phyloP scores from a whole-genome alignment of 1,140 invertebrate genomes.

The Aphaenogaster ashmeadi region DNA sequence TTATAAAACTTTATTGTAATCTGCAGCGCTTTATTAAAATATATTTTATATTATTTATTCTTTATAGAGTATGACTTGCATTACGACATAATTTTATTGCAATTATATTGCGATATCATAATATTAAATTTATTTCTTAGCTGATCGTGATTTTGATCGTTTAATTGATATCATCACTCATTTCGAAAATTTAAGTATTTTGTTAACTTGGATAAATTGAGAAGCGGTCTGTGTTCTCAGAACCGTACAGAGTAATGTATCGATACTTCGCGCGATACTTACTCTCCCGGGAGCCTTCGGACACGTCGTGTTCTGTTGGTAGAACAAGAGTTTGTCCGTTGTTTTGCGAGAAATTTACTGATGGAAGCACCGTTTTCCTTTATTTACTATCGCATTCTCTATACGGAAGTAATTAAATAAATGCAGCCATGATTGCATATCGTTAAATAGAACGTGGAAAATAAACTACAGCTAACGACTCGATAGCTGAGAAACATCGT shows the following conservation, averaged over 20 bases:
- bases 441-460: background rate
- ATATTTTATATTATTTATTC: background rate
- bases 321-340: background rate
- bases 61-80: background rate
- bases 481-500: background rate
- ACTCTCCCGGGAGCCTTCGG: background rate
- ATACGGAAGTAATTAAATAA: conserved; percentile 9
- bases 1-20: background rate
- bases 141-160: background rate
- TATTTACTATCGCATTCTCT: background rate
- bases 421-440: background rate
- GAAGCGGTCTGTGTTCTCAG: conserved; percentile 7
- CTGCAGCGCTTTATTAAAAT: background rate
- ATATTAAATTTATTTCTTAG: background rate
- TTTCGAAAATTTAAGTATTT: conserved; percentile 30
- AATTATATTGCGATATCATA: background rate
- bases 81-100: background rate
- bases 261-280: conserved; percentile 25
- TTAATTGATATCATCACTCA: conserved; percentile 12
- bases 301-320: background rate
- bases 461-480: background rate
- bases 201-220: conserved; percentile 15
- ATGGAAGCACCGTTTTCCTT: background rate
- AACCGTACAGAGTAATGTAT: background rate
- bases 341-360: conserved; percentile 28